These are phyloP conservation scores for Brenthis hecate DNA, from an alignment of 2,888 invertebrate species.

Conservation along the genomic window DNA sequence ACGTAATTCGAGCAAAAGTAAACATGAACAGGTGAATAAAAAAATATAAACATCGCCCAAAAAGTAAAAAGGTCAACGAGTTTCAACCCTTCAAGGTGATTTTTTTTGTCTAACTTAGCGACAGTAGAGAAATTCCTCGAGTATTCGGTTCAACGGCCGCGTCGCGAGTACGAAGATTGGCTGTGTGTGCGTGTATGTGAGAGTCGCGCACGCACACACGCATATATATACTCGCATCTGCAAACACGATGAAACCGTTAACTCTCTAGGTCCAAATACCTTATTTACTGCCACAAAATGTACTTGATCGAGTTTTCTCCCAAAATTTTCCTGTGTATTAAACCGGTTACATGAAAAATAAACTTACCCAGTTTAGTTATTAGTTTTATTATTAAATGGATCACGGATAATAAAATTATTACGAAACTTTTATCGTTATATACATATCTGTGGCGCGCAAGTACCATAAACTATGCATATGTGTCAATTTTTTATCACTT, in stretches of 20 bases:
- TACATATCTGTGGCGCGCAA: slow-evolving; percentile 5
- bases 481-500: slow-evolving; percentile 29
- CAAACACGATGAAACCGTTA: slow-evolving; percentile 77
- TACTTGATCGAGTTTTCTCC: slow-evolving; percentile 36
- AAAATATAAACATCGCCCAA: not conserved
- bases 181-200: slow-evolving; percentile 63
- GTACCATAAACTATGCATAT: slow-evolving; percentile 9
- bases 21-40: not conserved
- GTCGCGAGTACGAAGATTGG: slow-evolving; percentile 58
- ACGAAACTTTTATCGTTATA: not conserved
- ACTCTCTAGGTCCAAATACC: slow-evolving; percentile 65
- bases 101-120: slow-evolving; percentile 60
- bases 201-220: slow-evolving; percentile 69
- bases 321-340: slow-evolving; percentile 15
- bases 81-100: slow-evolving; percentile 56
- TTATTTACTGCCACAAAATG: slow-evolving; percentile 59
- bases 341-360: too few species aligned
- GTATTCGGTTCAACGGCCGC: slow-evolving; percentile 81
- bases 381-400: too few species aligned
- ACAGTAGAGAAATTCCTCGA: slow-evolving; percentile 78
- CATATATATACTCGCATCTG: slow-evolving; percentile 61
- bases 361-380: too few species aligned
- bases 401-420: not conserved
- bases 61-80: slow-evolving; percentile 6
- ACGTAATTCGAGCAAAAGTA: too few species aligned